Evolutionary conservation across 2,888 invertebrate species (phyloP).

Genomic region (Acanthosoma haemorrhoidale): DNA sequence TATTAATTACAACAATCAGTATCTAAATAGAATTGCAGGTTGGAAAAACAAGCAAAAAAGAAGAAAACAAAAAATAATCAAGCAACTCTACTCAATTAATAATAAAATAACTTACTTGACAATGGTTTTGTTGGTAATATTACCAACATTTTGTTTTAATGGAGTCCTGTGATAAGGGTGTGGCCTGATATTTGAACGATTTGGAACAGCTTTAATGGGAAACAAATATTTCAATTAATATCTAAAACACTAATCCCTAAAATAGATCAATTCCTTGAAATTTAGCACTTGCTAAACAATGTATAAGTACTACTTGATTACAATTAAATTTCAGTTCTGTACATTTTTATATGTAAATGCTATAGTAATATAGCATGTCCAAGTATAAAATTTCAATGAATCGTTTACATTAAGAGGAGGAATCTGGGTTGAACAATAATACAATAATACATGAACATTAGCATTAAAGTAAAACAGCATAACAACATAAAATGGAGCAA

Average conservation of each 20-base stretch:
- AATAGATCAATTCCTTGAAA: neutral
- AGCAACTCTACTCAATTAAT: neutral
- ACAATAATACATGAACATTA: too few species aligned
- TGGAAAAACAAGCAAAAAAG: neutral
- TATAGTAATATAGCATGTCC: too few species aligned
- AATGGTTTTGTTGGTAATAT: neutral
- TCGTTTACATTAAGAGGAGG: too few species aligned
- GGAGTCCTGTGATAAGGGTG: slow-evolving; percentile 22
- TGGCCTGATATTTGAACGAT: slow-evolving; percentile 17
- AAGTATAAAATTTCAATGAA: too few species aligned
- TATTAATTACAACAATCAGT: too few species aligned
- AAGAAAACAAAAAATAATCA: neutral
- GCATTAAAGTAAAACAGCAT: too few species aligned
- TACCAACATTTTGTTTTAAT: slow-evolving; percentile 3
- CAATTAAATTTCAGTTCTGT: too few species aligned
- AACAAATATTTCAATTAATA: neutral
- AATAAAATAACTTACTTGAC: slow-evolving; percentile 8
- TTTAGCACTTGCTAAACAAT: neutral
- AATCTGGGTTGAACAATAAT: too few species aligned
- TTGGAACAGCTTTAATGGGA: slow-evolving; percentile 9
- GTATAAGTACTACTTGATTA: neutral
- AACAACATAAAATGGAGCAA: too few species aligned
- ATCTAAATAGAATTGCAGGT: too few species aligned
- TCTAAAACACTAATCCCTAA: neutral
- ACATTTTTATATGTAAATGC: too few species aligned